Percentiles rank a stretch among this genome's conserved stretches.
Conservation (phyloP, 2,888 invertebrate species). For the Hydropsyche betteni region DNA sequence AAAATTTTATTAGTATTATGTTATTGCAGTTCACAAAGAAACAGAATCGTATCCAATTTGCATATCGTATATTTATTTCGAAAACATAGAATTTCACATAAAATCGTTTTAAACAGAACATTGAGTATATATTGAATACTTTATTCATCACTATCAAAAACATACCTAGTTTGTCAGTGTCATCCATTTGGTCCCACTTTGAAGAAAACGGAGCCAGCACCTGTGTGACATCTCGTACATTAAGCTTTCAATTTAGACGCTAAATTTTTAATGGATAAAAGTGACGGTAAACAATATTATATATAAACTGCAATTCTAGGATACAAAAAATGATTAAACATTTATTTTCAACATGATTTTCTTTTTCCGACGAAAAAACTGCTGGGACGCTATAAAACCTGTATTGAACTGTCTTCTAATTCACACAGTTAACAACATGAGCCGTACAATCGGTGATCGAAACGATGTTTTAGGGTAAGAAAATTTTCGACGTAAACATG, state of each 20-base stretch:
- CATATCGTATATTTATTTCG: no score
- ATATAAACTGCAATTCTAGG: slow-evolving; percentile 30
- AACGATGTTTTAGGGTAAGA: no score
- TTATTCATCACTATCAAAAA: slow-evolving; percentile 54
- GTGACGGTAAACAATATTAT: slow-evolving; percentile 23
- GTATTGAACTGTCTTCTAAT: no score
- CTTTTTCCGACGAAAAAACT: background rate
- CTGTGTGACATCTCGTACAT: slow-evolving; percentile 56
- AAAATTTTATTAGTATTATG: no score
- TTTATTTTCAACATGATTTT: background rate
- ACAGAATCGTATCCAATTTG: no score
- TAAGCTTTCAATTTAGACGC: slow-evolving; percentile 45
- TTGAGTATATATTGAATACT: slow-evolving; percentile 4
- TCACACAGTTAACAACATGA: no score
- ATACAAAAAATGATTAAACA: slow-evolving; percentile 13
- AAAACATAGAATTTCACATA: no score
- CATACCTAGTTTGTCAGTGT: slow-evolving; percentile 86
- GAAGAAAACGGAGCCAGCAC: slow-evolving; percentile 66
- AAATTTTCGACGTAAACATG: no score
- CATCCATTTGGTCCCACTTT: slow-evolving; percentile 90
- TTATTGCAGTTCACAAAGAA: no score
- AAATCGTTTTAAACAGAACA: no score
- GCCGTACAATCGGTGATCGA: no score
- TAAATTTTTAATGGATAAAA: slow-evolving; percentile 42
- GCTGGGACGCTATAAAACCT: background rate